Evolutionary conservation across 1,140 invertebrate species (phyloP), one percentile per base, ranked within the genome.

Genomic region (Neodiprion pinetum): DNA sequence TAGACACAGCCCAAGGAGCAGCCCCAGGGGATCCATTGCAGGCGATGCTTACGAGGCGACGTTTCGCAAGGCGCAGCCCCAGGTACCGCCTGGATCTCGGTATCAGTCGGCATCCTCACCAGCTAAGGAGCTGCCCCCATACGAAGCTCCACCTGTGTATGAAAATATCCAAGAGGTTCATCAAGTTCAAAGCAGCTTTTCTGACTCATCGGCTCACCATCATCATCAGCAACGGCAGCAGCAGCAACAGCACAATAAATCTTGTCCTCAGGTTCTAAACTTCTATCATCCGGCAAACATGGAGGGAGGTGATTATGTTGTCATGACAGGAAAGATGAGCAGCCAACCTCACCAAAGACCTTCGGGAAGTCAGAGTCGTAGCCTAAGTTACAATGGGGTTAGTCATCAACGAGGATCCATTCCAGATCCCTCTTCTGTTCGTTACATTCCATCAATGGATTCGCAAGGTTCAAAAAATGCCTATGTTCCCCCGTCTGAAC

Each of bases 101-200:
- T 89, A 88, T 72, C 87, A 85, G 74, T 85, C 81, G 10, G 76
- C 84, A 7, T 88, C 87, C 4, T 47, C 75, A 47, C 84, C 86
- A 11, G 84, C 83, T 5, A 90, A 90, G 78, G 89, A 91, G 77
- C 80, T 86, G 70, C 90, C 88, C 10, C 90, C 89, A 0, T 91
- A 91, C 72, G 90, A 91, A 79, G 89, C 89, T 28, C 90, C 91
- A 28, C 93, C 93, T 12, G 92, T 94, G 8, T 94, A 94, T 84
- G 93, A 95, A 86, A 94, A 94, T 81, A 90, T 94, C 53, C 91
- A 93, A 75, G 91, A 92, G 65, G 89, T 91, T 72, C 83, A 83
- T 66, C 91, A 92, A 61, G 89, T 91, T 73, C 83, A 83, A 53
- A 82, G 75, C 78, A 50, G 71, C 75, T 47, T 76, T 79, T 40